These are phyloP conservation scores for Alethe castanea DNA, from an alignment of 2,113 vertebrate genomes.

Conservation along the genomic window DNA sequence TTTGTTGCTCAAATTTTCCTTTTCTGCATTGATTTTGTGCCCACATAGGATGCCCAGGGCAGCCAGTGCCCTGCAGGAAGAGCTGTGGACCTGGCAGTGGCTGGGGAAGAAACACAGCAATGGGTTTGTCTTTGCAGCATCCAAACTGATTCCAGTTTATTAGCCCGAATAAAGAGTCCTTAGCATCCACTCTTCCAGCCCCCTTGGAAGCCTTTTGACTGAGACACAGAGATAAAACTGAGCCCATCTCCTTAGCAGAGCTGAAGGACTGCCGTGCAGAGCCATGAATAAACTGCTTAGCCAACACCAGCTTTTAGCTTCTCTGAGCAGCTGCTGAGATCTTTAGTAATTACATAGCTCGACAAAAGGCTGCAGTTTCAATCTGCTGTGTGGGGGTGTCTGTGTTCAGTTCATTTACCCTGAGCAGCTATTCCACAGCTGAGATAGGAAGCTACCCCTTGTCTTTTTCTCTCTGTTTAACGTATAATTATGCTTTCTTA, in stretches of 20 bases:
- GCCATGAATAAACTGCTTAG: neutral
- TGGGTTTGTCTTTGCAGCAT: neutral
- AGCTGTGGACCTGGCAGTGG: too few species aligned
- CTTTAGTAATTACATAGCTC: constrained; percentile 40
- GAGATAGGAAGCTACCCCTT: neutral
- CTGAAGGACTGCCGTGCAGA: neutral
- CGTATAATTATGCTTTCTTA: neutral
- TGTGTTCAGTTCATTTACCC: neutral
- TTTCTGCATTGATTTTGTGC: neutral
- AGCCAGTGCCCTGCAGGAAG: neutral
- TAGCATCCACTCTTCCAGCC: neutral
- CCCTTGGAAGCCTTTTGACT: neutral
- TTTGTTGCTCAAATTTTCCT: neutral
- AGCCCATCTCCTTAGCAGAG: constrained; percentile 29
- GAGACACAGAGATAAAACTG: neutral
- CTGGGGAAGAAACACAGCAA: neutral
- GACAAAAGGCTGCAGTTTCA: neutral
- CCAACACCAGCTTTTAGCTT: neutral
- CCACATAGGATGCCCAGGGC: rapidly evolving
- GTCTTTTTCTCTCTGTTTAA: neutral
- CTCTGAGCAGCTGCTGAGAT: constrained; percentile 25
- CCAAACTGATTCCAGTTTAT: neutral
- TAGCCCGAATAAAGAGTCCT: neutral
- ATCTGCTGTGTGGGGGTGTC: neutral
- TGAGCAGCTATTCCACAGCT: neutral